These are phyloP conservation scores for Hystrix brachyura DNA, from an alignment of 2,113 vertebrate species.

Conservation along the genomic window DNA sequence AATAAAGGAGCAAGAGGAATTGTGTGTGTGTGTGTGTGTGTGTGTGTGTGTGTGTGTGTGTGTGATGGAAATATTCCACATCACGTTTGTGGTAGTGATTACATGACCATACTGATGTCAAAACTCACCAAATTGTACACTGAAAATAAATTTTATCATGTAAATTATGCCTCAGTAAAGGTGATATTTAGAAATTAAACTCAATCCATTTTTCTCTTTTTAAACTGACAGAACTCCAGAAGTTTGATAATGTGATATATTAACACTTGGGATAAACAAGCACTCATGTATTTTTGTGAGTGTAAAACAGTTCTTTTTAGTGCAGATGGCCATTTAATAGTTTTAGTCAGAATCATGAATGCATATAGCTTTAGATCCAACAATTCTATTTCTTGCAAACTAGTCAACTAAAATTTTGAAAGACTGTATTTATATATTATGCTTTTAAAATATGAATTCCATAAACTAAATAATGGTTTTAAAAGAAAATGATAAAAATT, in stretches of 20 bases:
- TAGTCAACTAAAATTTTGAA: neutral
- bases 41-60: neutral
- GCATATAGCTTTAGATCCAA: neutral
- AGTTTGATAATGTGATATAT: neutral
- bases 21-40: neutral
- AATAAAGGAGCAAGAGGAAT: neutral
- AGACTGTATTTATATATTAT: neutral
- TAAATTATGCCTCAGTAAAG: neutral
- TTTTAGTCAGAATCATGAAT: constrained; percentile 1
- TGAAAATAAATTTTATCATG: neutral
- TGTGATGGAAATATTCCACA: neutral
- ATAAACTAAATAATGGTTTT: neutral
- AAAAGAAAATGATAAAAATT: constrained; percentile 49
- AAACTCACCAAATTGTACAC: neutral
- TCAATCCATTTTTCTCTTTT: neutral
- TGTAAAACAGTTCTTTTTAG: neutral
- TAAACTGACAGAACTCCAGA: neutral
- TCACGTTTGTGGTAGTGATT: neutral
- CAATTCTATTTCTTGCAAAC: constrained; percentile 38
- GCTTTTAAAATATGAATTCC: constrained; percentile 41
- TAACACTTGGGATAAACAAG: neutral
- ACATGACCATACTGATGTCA: neutral
- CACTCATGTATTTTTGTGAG: neutral
- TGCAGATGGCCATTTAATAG: neutral
- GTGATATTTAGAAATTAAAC: neutral